Percentiles rank a stretch among this genome's conserved stretches.
Conservation (phyloP, 1,140 invertebrate genomes). For the honey bee (Apis mellifera) region Amel_HAv3.1 CM009931.2:24256001-24256500, state of each 20-base stretch:
- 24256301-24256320: slow-evolving; percentile 68
- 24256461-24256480: slow-evolving; percentile 42
- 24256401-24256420: slow-evolving; percentile 74
- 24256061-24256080: slow-evolving; percentile 20
- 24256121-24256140: slow-evolving; percentile 83
- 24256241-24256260: neutral
- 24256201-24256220: slow-evolving; percentile 85
- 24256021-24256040: neutral
- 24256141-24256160: slow-evolving; percentile 84
- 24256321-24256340: slow-evolving; percentile 81
- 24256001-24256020: neutral
- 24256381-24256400: slow-evolving; percentile 81
- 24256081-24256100: slow-evolving; percentile 69
- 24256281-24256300: neutral
- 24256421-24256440: slow-evolving; percentile 41
- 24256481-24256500: neutral
- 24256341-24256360: slow-evolving; percentile 81
- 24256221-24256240: slow-evolving; percentile 81
- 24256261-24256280: slow-evolving; percentile 11
- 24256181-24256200: slow-evolving; percentile 83
- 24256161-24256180: slow-evolving; percentile 82
- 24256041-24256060: neutral
- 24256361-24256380: slow-evolving; percentile 83
- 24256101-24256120: slow-evolving; percentile 81
- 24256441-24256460: slow-evolving; percentile 57